phyloP scores from a whole-genome alignment of 2,888 invertebrate genomes.

The Sarcophaga variegata region DNA sequence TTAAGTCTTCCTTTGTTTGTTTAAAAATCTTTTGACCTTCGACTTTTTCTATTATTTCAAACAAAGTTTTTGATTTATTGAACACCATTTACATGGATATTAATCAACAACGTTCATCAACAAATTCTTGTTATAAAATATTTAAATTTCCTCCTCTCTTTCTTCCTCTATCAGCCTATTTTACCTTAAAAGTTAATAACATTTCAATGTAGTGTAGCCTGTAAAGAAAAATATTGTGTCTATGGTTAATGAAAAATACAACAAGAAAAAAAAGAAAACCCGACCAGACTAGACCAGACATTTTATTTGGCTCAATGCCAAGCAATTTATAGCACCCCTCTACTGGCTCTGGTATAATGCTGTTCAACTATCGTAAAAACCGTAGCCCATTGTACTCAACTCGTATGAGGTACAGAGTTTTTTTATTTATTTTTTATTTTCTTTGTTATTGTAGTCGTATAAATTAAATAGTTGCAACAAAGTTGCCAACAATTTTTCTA shows the following conservation, averaged over 20 bases:
- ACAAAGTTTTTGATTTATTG: background rate
- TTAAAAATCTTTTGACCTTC: background rate
- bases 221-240: background rate
- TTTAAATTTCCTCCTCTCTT: background rate
- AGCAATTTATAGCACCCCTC: background rate
- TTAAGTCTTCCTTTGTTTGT: background rate
- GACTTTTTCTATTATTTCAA: background rate
- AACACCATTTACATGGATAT: background rate
- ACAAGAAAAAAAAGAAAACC: background rate
- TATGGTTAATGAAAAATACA: background rate
- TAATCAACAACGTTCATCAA: background rate
- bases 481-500: slow-evolving; percentile 45
- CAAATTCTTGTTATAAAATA: background rate
- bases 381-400: slow-evolving; percentile 1
- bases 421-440: background rate
- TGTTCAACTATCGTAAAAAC: background rate
- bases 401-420: background rate
- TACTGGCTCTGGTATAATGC: background rate
- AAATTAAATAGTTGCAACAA: slow-evolving; percentile 59
- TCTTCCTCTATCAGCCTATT: background rate
- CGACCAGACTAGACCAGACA: background rate
- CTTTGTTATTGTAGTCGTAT: slow-evolving; percentile 31
- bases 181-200: background rate
- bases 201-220: background rate
- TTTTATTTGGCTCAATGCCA: slow-evolving; percentile 1